Base-by-base conservation (phyloP, 1,140 invertebrate species). In the Ooceraea biroi region DNA sequence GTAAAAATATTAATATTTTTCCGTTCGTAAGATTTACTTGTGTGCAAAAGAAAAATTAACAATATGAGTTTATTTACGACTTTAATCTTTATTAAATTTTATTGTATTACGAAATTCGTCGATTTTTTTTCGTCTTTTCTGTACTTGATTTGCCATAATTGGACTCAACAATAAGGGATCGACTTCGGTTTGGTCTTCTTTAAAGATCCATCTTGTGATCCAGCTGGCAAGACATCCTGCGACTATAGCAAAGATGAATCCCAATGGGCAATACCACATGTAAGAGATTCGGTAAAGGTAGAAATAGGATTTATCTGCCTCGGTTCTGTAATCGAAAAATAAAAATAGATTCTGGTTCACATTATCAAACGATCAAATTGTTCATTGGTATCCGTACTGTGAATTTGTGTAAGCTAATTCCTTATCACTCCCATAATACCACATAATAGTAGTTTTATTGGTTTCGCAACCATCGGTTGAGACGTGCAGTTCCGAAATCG, bases 241-340 rank as follows among this genome's bases (percentile, higher is more conserved):
- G 5, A 96, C 58, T 12, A 97, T 88, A 17, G 97, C 96, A 0
- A 96, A 86, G 0, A 95, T 7, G 85, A 97, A 96, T 68, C 97
- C 97, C 65, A 97, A 91, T 0, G 96, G 95, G 5, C 97, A 95
- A 86, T 96, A 96, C 96, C 96, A 96, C 91, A 96, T 94, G 86
- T 96, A 96, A 27, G 96, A 96, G 69, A 96, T 93, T 46, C 95
- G 95, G 87, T 96, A 96, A 44, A 96, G 87, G 65, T 94, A 94
- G 71, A 93, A 91, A 76, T 89, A 89, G 4, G 90, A 85, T 8
- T 85, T 71, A 3, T 85, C 82, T 17, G 61, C 22, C 17, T 14
- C 41, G 36, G 55, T 12, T 7, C 86, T 88, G 82, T 3, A 84
- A 87, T 30, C 30, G 12, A 73, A 30, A 52, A 44, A 36, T 36